Evolutionary conservation across 2,797 vertebrate species (phyloP), one percentile per base, ranked within the genome.

Genomic region (Rhodeus uyekii): DNA sequence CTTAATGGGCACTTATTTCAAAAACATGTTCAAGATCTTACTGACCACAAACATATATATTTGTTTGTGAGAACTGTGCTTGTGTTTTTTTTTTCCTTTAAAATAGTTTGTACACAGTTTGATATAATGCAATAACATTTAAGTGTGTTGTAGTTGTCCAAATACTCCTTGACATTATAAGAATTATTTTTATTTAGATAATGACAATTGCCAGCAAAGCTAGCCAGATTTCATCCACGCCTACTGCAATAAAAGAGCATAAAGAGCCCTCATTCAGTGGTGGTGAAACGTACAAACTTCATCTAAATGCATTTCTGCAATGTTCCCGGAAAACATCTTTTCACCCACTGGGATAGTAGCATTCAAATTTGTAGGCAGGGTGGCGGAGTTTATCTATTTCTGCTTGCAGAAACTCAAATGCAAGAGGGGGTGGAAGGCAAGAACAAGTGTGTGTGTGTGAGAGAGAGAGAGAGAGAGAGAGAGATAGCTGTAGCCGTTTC

Each of bases 311-410:
- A 68, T 60, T 76, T 60, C 71, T 78, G 76, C 78, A 73, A 58
- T 74, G 76, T 84, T 84, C 67, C 36, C 27, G 46, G 42, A 67
- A 80, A 86, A 76, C 76, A 84, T 80, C 60, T 74, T 36, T 79
- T 76, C 74, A 61, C 76, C 65, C 79, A 82, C 29, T 77, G 76
- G 86, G 79, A 81, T 29, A 76, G 64, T 60, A 60, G 74, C 63
- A 58, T 78, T 87, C n/a, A 76, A 84, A 85, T 85, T 82, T 87
- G 78, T 76, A 85, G 39, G 63, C 84, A 81, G 46, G 61, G 44
- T 78, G 63, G 83, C 16, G 13, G 50, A 81, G 61, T 71, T 55
- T n/a, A 82, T 87, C 75, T 79, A 80, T 86, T 87, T 87, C 76
- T 79, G 79, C 76, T 68, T 68, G 65, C 65, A 74, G 58, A 78